Base-by-base conservation (phyloP, 37 sponge, comb jelly and placozoan species). In the Cladorhizidae sp. region DNA sequence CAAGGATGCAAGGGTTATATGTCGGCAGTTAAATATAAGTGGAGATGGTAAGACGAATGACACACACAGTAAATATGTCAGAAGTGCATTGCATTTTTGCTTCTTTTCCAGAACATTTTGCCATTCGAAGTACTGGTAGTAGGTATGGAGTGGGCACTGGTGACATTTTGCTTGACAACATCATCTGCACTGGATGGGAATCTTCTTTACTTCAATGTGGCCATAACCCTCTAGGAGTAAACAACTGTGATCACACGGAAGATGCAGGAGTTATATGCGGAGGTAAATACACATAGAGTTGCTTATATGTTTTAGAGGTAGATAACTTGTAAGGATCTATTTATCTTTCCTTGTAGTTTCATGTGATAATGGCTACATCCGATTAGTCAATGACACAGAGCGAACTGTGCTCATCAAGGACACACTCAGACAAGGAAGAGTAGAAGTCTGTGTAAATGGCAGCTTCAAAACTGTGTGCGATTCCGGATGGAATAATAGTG, bases 231-330 rank as follows among this genome's bases (percentile, higher is more conserved):
- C 51, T 81, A 74, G 75, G 88, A 39, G 62, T 61, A 31, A 70
- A 76, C 59, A 51, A 71, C 82, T 87, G 88, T 56, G 67, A 57
- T n/a, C 81, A 81, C 68, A 18, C 12, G 57, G 81, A 81, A 41
- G 81, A 81, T 71, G 81, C 81, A 70, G 81, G 72, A 39, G 81
- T 81, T n/a, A 26, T 31, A 42, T 81, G 81, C 40, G 25, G 57
- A 38, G 81, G 81, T 81, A 43, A 40, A n/a, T 39, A 31, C 5
- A 28, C 29, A 29, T 61, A 61, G 5, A 28, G 7, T 61, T 61
- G 29, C 63, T 15, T 6, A 61, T 61, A 12, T 61, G 29, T n/a
- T 61, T 12, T n/a, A n/a, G n/a, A n/a, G n/a, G n/a, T n/a, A n/a
- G n/a, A n/a, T n/a, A n/a, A n/a, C n/a, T n/a, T n/a, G n/a, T n/a